Evolutionary conservation across 1,140 invertebrate species (phyloP).

Genomic region (Microvelia longipes): DNA sequence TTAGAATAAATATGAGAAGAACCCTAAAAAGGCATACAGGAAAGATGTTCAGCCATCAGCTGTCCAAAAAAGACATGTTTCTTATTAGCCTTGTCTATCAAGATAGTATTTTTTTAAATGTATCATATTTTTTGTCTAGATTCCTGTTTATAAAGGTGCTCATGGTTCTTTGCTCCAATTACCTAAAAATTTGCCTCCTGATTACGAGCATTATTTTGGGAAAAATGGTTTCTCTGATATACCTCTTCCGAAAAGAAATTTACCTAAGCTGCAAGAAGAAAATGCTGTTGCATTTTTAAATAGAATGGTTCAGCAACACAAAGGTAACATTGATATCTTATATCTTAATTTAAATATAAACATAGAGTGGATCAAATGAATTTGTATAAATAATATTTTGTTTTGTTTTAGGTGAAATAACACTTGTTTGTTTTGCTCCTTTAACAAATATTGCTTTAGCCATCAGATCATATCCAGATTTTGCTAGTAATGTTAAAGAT

Average conservation of each 20-base stretch:
- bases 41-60: too few relatives aligned
- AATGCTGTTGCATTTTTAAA: neutral
- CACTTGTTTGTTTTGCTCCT: constrained; percentile 49
- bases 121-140: neutral
- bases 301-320: neutral
- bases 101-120: neutral
- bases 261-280: neutral
- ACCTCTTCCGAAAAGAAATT: neutral
- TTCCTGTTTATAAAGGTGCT: neutral
- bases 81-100: too few relatives aligned
- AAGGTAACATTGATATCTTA: too few relatives aligned
- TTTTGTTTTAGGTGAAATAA: constrained; percentile 17
- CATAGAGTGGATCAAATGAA: too few relatives aligned
- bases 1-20: too few relatives aligned
- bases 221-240: neutral
- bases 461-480: constrained; percentile 45
- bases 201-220: neutral
- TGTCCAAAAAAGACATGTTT: too few relatives aligned
- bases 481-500: constrained; percentile 42
- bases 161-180: neutral
- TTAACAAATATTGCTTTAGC: constrained; percentile 62
- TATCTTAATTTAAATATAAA: too few relatives aligned
- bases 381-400: neutral
- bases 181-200: neutral
- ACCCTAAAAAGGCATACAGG: too few relatives aligned